Evolutionary conservation across 30 jellyfish, hydroid and myxozoan genomes (phyloP).

Genomic region (Sanderia malayensis): DNA sequence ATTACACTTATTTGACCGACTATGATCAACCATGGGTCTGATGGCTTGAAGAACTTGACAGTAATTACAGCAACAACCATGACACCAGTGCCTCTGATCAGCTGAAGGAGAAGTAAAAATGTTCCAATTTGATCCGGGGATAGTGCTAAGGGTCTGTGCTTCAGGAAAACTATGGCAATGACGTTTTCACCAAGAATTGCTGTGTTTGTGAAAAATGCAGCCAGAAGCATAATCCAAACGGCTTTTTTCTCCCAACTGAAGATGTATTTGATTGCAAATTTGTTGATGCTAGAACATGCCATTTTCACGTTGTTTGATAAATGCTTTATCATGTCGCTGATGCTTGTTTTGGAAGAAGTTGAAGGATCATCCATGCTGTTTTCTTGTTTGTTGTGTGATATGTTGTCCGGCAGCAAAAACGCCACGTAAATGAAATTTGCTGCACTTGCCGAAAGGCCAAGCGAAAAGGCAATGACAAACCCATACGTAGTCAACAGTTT

Average conservation of each 20-base stretch:
- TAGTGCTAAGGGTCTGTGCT: conserved; percentile 51
- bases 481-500: conserved; percentile 24
- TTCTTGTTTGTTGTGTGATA: neutral
- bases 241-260: neutral
- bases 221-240: conserved; percentile 13
- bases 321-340: neutral
- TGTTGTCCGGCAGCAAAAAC: conserved; percentile 33
- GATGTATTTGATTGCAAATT: conserved; percentile 14
- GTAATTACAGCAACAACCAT: conserved; percentile 21
- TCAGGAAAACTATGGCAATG: conserved; percentile 21
- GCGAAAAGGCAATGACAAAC: conserved; percentile 29
- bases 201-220: conserved; percentile 39
- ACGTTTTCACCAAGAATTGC: conserved; percentile 60
- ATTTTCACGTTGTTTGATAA: neutral
- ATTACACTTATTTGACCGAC: conserved; percentile 42
- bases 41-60: conserved; percentile 14
- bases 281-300: neutral
- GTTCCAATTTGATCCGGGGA: conserved; percentile 46
- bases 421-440: conserved; percentile 33
- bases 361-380: too few relatives aligned
- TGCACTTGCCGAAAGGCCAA: conserved; percentile 10
- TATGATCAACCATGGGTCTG: conserved; percentile 27
- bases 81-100: conserved; percentile 45
- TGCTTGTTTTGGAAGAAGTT: neutral
- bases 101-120: conserved; percentile 22